A percentile compares a stretch with the other conserved stretches of the same genome.
Conservation (phyloP, 1,140 invertebrate species). For the Sitophilus oryzae region DNA sequence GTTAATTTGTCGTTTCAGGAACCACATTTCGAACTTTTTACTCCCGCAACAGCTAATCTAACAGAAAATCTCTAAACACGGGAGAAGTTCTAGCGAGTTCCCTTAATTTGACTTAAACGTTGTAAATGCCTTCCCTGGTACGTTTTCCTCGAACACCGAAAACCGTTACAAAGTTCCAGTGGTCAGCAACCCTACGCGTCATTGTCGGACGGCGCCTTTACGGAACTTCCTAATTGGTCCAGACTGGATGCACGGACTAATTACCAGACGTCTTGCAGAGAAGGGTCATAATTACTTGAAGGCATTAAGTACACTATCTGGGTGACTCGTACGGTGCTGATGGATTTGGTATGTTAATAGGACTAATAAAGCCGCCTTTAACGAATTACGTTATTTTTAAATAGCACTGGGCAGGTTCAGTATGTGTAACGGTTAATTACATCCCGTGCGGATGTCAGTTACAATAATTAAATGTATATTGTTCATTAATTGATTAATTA, state of each 20-base stretch:
- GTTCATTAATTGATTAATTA: too few relatives aligned
- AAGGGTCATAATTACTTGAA: slow-evolving; percentile 1
- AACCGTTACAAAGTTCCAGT: neutral
- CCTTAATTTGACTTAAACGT: neutral
- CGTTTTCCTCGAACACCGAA: neutral
- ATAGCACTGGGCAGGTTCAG: too few relatives aligned
- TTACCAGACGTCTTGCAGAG: slow-evolving; percentile 2
- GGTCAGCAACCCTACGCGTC: neutral
- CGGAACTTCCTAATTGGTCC: slow-evolving; percentile 1
- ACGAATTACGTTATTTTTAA: too few relatives aligned
- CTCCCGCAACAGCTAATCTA: too few relatives aligned
- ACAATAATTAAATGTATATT: too few relatives aligned
- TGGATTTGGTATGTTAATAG: neutral
- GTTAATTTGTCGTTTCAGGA: too few relatives aligned
- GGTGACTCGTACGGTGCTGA: neutral
- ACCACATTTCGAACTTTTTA: too few relatives aligned
- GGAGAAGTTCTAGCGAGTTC: too few relatives aligned
- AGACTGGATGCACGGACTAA: slow-evolving; percentile 1
- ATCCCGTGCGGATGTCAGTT: too few relatives aligned
- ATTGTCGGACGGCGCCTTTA: neutral
- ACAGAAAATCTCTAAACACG: too few relatives aligned
- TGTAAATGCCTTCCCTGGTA: neutral
- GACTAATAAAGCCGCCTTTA: neutral
- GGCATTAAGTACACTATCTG: neutral
- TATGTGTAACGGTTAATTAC: too few relatives aligned